A percentile compares a stretch with the other conserved stretches of the same genome.
Evolutionary conservation across 2,888 invertebrate species (phyloP).

Genomic region (Syrista parreyssii): DNA sequence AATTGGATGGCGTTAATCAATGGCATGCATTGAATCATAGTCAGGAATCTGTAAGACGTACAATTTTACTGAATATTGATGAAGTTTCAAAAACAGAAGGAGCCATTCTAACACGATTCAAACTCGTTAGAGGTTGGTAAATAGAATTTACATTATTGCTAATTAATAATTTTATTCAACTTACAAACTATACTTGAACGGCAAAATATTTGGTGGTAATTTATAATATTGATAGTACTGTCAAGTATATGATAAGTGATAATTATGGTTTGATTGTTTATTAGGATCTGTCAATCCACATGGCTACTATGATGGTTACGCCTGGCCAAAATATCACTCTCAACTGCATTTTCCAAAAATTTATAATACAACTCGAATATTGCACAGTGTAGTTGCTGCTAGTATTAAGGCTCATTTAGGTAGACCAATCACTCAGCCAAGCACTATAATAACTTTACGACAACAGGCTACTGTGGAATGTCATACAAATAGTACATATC

Average conservation of each 20-base stretch:
- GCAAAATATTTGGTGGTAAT: background rate
- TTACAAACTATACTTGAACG: background rate
- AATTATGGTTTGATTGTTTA: background rate
- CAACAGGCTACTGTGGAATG: constrained; percentile 53
- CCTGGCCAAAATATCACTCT: background rate
- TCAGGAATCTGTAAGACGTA: constrained; percentile 58
- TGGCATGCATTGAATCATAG: constrained; percentile 67
- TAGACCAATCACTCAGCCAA: constrained; percentile 58
- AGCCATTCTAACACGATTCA: constrained; percentile 56
- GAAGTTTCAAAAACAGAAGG: constrained; percentile 55
- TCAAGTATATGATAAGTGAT: background rate
- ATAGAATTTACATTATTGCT: background rate
- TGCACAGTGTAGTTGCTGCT: constrained; percentile 40
- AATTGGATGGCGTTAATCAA: constrained; percentile 67
- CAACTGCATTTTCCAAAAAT: background rate
- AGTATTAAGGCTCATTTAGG: constrained; percentile 55
- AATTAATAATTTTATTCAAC: background rate
- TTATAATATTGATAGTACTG: background rate
- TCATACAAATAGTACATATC: constrained; percentile 36
- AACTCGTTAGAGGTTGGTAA: constrained; percentile 53
- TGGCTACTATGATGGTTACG: background rate
- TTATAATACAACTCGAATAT: background rate
- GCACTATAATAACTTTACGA: constrained; percentile 51
- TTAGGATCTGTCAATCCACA: background rate
- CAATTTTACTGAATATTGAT: constrained; percentile 70